phyloP scores from a whole-genome alignment of 2,113 vertebrate species.

The Stegastes partitus region DNA sequence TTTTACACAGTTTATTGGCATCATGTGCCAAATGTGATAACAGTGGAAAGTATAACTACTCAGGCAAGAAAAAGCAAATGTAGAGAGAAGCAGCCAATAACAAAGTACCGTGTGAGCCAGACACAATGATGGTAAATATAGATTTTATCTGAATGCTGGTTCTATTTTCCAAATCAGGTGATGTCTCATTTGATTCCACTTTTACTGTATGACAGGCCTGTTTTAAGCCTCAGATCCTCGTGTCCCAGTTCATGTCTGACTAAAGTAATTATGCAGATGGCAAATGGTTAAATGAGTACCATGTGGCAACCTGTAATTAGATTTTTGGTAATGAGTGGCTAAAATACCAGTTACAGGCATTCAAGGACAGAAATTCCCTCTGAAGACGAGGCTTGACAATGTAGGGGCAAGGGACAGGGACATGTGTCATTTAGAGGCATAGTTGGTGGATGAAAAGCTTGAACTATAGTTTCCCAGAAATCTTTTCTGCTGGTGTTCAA shows the following conservation, averaged over 20 bases:
- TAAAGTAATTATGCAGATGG: slow-evolving; percentile 62
- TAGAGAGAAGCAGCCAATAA: background rate
- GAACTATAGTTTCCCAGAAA: slow-evolving; percentile 6
- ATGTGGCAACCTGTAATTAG: slow-evolving; percentile 76
- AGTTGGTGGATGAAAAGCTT: background rate
- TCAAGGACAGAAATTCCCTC: slow-evolving; percentile 26
- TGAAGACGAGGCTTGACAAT: slow-evolving; percentile 14
- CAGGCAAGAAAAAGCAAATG: background rate
- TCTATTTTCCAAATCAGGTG: background rate
- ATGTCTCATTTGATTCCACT: background rate
- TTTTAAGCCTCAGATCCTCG: slow-evolving; percentile 35
- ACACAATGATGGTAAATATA: background rate
- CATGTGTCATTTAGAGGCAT: background rate
- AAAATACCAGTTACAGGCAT: slow-evolving; percentile 54
- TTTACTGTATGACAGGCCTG: slow-evolving; percentile 2
- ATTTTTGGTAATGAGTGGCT: slow-evolving; percentile 78
- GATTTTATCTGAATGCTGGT: background rate
- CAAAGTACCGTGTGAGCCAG: background rate
- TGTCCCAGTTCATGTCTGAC: slow-evolving; percentile 50
- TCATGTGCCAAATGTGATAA: too few relatives aligned
- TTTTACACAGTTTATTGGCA: too few relatives aligned
- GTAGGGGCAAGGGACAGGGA: slow-evolving; percentile 10
- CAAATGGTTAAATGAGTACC: slow-evolving; percentile 58
- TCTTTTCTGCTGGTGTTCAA: background rate
- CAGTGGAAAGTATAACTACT: too few relatives aligned